Conservation (phyloP, 2,888 invertebrate species). For the Caenorhabditis parvicauda region DNA sequence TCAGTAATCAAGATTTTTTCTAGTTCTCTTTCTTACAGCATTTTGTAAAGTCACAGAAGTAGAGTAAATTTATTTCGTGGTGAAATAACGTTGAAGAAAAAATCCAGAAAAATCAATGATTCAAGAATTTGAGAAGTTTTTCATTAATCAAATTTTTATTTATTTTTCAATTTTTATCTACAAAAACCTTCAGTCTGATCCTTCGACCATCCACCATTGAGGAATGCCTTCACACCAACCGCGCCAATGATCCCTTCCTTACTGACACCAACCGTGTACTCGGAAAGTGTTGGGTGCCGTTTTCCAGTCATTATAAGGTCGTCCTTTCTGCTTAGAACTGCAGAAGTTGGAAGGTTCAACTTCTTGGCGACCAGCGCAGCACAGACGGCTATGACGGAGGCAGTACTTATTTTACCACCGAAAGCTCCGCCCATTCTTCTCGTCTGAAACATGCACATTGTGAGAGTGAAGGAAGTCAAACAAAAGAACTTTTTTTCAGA, state of each 20-base stretch:
- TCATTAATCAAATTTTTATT: background rate
- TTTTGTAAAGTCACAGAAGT: too few species aligned
- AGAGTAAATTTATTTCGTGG: too few species aligned
- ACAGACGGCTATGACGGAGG: constrained; percentile 22
- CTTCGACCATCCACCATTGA: constrained; percentile 79
- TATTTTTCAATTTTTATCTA: constrained; percentile 1
- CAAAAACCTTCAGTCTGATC: constrained; percentile 72
- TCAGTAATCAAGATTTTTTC: too few species aligned
- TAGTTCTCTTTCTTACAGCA: too few species aligned
- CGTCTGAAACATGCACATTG: constrained; percentile 17
- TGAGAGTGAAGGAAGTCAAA: background rate
- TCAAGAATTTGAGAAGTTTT: too few species aligned
- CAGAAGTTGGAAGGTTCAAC: constrained; percentile 74
- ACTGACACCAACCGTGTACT: constrained; percentile 69
- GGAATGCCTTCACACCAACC: constrained; percentile 75
- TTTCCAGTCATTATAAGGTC: constrained; percentile 86
- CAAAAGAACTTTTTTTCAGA: background rate
- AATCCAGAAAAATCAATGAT: too few species aligned
- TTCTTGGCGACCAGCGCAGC: constrained; percentile 24
- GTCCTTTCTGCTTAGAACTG: constrained; percentile 86
- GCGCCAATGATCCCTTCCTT: constrained; percentile 76
- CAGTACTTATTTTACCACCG: constrained; percentile 44
- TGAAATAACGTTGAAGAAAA: too few species aligned
- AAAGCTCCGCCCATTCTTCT: constrained; percentile 51
- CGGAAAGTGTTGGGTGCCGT: constrained; percentile 81